Evolutionary conservation across 2,113 vertebrate species (phyloP), one percentile per base, ranked within the genome.

Genomic region (Oreochromis niloticus): DNA sequence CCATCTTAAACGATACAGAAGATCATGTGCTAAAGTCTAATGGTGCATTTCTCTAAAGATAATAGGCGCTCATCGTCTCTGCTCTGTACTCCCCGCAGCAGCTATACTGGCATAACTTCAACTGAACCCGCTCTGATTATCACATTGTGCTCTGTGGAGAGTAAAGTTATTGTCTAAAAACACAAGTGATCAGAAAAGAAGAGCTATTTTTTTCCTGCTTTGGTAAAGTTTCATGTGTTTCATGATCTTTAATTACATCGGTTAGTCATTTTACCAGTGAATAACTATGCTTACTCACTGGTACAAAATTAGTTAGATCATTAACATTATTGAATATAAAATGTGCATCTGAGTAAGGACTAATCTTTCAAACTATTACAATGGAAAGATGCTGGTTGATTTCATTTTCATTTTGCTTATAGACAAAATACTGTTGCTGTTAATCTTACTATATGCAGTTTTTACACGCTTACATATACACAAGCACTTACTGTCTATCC

Each of bases 41-140:
- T 91, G 94, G 88, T 87, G 90, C 84, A 84, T 94, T 93, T 89
- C 92, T 90, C 81, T 82, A 84, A 88, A 95, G 90, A 94, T 94
- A 95, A 95, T 88, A 90, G 88, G 82, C 79, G 81, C 91, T 93
- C 89, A 87, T 93, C 30, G 55, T 87, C 73, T 87, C 68, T 52
- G 54, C 79, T 73, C 34, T 19, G 19, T 79, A 50, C 79, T 80
- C 84, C 55, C 57, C 12, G 85, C 63, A 68, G 83, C 78, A 75
- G 48, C 48, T 30, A 32, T 75, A 50, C 52, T 92, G 91, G 36
- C 61, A 24, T 71, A 34, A 71, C 22, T 81, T 90, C 63, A 83
- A 22, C 11, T 61, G 27, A 85, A 85, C 73, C 78, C 55, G 27
- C 57, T 54, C 52, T 57, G 81, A 88, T 89, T n/a, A 71, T 57